Evolutionary conservation across 2,797 vertebrate genomes (phyloP).

Genomic region (Nannoperca australis): DNA sequence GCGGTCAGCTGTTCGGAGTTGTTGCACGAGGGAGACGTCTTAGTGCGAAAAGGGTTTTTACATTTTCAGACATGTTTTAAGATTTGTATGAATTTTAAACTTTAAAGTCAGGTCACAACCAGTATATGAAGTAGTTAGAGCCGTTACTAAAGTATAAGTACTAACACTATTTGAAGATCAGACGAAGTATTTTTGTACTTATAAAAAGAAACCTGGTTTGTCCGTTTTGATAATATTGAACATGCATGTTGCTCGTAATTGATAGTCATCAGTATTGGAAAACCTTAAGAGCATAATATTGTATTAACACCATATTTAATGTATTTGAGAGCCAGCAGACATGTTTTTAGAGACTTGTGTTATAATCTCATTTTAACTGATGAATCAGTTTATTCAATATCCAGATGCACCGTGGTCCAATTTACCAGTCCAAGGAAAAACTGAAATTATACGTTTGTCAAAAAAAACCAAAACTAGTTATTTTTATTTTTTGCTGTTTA

Average conservation of each 20-base stretch:
- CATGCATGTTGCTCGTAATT: too few species aligned
- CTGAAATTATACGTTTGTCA: not conserved
- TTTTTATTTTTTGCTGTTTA: too few species aligned
- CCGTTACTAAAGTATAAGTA: not conserved
- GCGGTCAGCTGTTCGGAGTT: slow-evolving; percentile 34
- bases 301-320: not conserved
- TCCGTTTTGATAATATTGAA: not conserved
- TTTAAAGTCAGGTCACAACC: not conserved
- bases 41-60: slow-evolving; percentile 17
- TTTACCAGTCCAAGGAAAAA: not conserved
- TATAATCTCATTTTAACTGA: not conserved
- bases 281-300: too few species aligned
- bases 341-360: not conserved
- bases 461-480: too few species aligned
- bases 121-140: not conserved
- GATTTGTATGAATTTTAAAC: not conserved
- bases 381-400: not conserved
- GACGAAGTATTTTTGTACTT: too few species aligned
- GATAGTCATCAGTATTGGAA: too few species aligned
- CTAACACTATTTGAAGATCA: too few species aligned
- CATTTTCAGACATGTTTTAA: not conserved
- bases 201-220: too few species aligned
- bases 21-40: not conserved
- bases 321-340: too few species aligned
- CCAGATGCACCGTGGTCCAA: not conserved